A percentile compares a stretch with the other conserved stretches of the same genome.
Evolutionary conservation across 2,113 vertebrate species (phyloP).

Genomic region (Myiagra hebetior): DNA sequence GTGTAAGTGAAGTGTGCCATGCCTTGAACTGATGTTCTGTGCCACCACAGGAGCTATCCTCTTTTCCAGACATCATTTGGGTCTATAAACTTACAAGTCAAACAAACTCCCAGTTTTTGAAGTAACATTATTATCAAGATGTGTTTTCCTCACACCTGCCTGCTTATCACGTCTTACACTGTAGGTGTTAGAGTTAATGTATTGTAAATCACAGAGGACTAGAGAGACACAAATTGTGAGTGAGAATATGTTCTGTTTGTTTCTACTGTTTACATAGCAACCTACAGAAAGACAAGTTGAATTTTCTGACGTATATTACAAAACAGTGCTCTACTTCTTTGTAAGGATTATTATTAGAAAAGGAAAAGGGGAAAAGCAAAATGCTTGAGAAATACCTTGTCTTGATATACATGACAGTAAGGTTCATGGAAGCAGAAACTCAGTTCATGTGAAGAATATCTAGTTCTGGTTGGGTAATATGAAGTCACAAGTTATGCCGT

Average conservation of each 20-base stretch:
- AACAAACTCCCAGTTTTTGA: background rate
- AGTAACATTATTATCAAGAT: background rate
- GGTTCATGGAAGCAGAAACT: background rate
- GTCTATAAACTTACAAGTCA: background rate
- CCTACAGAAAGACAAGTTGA: background rate
- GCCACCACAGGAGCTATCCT: accelerated
- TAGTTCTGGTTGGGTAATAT: background rate
- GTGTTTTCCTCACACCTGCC: background rate
- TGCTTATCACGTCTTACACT: background rate
- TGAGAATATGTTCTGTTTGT: background rate
- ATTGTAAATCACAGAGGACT: background rate
- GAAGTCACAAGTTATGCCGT: background rate
- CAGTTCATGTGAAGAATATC: background rate
- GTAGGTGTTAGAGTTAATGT: background rate
- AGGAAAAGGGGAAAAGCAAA: background rate
- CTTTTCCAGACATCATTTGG: background rate
- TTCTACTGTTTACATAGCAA: background rate
- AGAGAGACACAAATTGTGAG: background rate
- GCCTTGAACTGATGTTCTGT: background rate
- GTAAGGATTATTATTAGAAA: background rate
- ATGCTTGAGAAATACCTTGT: background rate
- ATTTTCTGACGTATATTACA: background rate
- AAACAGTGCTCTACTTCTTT: background rate
- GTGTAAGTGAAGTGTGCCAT: background rate
- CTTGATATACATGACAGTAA: background rate